phyloP scores from a whole-genome alignment of 2,113 vertebrate genomes.

The Pitta sordida region DNA sequence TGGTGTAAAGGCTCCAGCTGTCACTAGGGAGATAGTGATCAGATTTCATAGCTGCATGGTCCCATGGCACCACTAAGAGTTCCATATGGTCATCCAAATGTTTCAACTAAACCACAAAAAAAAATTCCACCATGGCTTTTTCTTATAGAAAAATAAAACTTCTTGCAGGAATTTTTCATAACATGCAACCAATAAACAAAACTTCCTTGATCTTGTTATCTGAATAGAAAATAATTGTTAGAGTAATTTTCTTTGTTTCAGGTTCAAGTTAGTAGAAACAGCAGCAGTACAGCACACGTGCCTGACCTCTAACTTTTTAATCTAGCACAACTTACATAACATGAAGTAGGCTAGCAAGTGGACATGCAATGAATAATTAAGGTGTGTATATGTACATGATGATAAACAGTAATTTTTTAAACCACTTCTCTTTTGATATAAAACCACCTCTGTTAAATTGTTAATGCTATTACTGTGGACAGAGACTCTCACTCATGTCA shows the following conservation, averaged over 20 bases:
- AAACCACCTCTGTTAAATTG: conserved; percentile 71
- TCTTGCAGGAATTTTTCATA: conserved; percentile 39
- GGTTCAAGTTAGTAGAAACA: neutral
- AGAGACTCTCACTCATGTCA: conserved; percentile 62
- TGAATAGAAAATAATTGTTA: conserved; percentile 1
- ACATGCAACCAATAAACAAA: neutral
- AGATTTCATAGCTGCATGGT: conserved; percentile 97
- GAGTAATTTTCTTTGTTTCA: neutral
- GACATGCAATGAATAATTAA: conserved; percentile 68
- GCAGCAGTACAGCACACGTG: neutral
- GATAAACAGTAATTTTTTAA: conserved; percentile 65
- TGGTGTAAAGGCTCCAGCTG: conserved; percentile 99
- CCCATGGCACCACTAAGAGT: conserved; percentile 93
- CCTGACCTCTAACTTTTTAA: conserved; percentile 22
- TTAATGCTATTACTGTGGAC: conserved; percentile 67
- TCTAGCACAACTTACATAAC: conserved; percentile 48
- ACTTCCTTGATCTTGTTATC: conserved; percentile 1
- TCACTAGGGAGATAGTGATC: conserved; percentile 98
- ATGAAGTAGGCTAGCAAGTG: conserved; percentile 46
- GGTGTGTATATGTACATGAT: conserved; percentile 41
- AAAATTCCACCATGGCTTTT: conserved; percentile 70
- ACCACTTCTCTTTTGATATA: conserved; percentile 51
- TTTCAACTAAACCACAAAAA: conserved; percentile 85
- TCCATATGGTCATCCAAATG: conserved; percentile 99
- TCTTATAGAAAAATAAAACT: conserved; percentile 79